A percentile compares a stretch with the other conserved stretches of the same genome.
These are phyloP conservation scores for Pygoscelis antarcticus DNA, from an alignment of 2,113 vertebrate genomes.

Conservation along the genomic window DNA sequence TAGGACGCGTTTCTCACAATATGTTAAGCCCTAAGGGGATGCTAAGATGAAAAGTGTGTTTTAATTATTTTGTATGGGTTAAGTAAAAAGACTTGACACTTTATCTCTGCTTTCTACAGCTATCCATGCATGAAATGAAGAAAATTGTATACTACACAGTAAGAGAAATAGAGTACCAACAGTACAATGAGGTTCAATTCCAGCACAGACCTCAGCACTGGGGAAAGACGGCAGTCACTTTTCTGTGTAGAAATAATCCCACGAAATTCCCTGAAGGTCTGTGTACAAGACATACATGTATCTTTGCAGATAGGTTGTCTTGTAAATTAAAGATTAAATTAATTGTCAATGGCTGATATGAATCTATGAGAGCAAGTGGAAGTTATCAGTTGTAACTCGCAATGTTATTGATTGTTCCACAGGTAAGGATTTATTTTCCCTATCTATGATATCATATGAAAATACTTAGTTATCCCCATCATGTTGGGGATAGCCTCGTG, in stretches of 20 bases:
- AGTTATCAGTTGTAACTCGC: not conserved
- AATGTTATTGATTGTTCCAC: not conserved
- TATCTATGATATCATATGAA: not conserved
- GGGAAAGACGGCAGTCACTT: not conserved
- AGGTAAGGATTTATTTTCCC: not conserved
- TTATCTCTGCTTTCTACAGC: conserved; percentile 16
- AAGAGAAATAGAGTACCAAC: not conserved
- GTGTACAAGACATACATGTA: accelerated
- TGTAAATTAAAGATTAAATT: not conserved
- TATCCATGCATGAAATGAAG: conserved; percentile 6
- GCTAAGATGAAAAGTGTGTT: conserved; percentile 39
- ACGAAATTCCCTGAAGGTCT: not conserved
- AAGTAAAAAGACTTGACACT: conserved; percentile 26
- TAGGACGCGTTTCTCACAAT: not conserved
- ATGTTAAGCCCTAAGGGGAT: conserved; percentile 8
- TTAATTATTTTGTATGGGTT: conserved; percentile 36
- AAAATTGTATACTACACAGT: not conserved
- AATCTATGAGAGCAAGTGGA: not conserved
- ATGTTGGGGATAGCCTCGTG: accelerated
- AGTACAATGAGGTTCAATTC: not conserved
- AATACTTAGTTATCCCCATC: not conserved
- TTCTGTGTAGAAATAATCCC: not conserved
- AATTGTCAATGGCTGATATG: not conserved
- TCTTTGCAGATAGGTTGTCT: not conserved
- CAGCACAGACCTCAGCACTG: not conserved